These are phyloP conservation scores for Sphyrna mokarran DNA, from an alignment of 2,113 vertebrate species.

Conservation along the genomic window DNA sequence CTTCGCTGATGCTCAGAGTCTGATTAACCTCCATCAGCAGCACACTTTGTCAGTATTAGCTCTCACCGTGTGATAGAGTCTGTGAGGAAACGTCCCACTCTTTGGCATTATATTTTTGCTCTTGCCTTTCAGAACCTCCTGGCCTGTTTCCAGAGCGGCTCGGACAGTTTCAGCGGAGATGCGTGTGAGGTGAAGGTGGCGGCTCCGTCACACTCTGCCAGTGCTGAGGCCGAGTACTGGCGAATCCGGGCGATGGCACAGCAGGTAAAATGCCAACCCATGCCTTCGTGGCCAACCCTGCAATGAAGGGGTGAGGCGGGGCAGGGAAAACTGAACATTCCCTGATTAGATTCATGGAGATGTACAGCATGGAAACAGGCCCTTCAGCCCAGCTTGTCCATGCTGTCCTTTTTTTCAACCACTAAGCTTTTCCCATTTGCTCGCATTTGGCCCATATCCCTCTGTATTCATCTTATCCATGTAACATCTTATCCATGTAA, in stretches of 20 bases:
- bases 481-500: too few species aligned
- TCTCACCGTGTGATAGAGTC: background rate
- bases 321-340: background rate
- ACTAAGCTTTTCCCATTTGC: too few species aligned
- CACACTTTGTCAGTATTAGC: background rate
- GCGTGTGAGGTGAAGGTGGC: conserved; percentile 97
- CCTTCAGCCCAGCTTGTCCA: too few species aligned
- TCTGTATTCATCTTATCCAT: too few species aligned
- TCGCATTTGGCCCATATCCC: too few species aligned
- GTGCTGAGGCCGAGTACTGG: conserved; percentile 91
- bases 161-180: conserved; percentile 83
- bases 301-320: background rate
- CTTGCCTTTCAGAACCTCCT: conserved; percentile 74
- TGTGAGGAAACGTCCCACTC: background rate
- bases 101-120: background rate
- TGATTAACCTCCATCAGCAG: background rate
- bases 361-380: too few species aligned
- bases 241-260: conserved; percentile 96
- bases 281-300: background rate
- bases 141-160: conserved; percentile 86
- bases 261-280: conserved; percentile 62
- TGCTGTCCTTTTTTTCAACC: too few species aligned
- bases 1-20: background rate
- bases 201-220: conserved; percentile 77
- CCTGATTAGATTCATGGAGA: too few species aligned